Evolutionary conservation across 1,140 invertebrate species (phyloP), one percentile per base, ranked within the genome.

Genomic region (Bacillus rossius): DNA sequence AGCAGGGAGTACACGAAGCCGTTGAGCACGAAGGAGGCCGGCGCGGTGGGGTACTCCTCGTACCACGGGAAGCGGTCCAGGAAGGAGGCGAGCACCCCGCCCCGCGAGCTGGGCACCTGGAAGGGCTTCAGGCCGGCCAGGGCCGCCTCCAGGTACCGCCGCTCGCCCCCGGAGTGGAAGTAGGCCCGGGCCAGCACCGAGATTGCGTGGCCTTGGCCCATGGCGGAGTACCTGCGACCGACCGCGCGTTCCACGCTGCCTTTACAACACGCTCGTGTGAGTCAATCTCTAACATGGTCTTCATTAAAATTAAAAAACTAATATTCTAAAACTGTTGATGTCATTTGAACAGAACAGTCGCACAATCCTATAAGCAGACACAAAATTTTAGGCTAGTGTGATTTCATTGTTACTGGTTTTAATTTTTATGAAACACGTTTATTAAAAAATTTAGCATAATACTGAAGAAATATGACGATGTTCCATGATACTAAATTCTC

Each of bases 1-100:
- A 99, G 83, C 1, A 99, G 79, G 0, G 96, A 94, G 76, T 98
- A 99, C 65, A 99, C 97, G 75, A 99, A 99, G 25, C 97, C 97
- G 76, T 99, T 99, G 1, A 99, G 83, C 8, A 99, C 96, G 76
- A 96, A 98, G 2, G 92, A 92, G 3, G 92, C 82, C 0, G 96
- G 96, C 34, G 83, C 87, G 0, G 97, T 99, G 4, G 97, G 97
- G 75, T 99, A 99, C 70, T 99, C 97, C 75, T 99, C 97, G 71
- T 96, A 99, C 92, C 92, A 95, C 16, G 78, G 73, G 67, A 89
- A 91, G 69, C 88, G 85, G 63, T 87, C 86, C 70, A 94, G 78
- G 75, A 92, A 95, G 45, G 83, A 78, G 0, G 95, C 90, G 52
- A 87, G 76, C 1, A 99, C 92, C 0, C 96, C 96, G 54, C 92